Base-by-base conservation (phyloP, 1,140 invertebrate genomes). In the Steinernema feltiae region DNA sequence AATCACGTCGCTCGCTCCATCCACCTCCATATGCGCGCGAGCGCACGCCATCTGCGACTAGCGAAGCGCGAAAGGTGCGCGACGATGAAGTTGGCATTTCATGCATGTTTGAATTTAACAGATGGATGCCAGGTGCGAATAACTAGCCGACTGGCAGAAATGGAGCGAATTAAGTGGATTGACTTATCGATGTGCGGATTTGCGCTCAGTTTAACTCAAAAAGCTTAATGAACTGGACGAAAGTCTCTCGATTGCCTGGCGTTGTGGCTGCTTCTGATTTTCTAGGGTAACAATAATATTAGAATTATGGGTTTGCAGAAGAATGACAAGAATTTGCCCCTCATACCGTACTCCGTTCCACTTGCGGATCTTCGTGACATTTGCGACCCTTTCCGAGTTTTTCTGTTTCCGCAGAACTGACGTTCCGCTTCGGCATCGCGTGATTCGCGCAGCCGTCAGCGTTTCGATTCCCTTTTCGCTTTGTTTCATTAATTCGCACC, bases 401-500 rank as follows among this genome's bases (percentile, higher is more conserved):
- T 63, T 63, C 12, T 27, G 53, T 27, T 63, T 63, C 53, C n/a
- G n/a, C n/a, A n/a, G n/a, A n/a, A n/a, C n/a, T n/a, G n/a, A n/a
- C n/a, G n/a, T n/a, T n/a, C n/a, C 53, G 53, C 35, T 18, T 63
- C 53, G 53, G 53, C 53, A 21, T 63, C 53, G 53, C 53, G 53
- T 63, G 53, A 12, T 27, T 27, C 53, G 53, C 53, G 53, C 53
- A 63, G 53, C 53, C 53, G 53, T 7, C 53, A n/a, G n/a, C n/a
- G n/a, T 27, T 63, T 41, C 35, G 7, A 7, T 18, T 21, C 53
- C 53, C 7, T 3, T 17, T 27, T 3, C 53, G 24, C 53, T 63
- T 63, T 63, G 53, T 63, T 63, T 63, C 53, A 3, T 63, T 27
- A 27, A 27, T 21, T 63, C 53, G 53, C 53, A 63, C 53, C 53